phyloP scores from a whole-genome alignment of 2,797 vertebrate species.

The Enoplosus armatus region DNA sequence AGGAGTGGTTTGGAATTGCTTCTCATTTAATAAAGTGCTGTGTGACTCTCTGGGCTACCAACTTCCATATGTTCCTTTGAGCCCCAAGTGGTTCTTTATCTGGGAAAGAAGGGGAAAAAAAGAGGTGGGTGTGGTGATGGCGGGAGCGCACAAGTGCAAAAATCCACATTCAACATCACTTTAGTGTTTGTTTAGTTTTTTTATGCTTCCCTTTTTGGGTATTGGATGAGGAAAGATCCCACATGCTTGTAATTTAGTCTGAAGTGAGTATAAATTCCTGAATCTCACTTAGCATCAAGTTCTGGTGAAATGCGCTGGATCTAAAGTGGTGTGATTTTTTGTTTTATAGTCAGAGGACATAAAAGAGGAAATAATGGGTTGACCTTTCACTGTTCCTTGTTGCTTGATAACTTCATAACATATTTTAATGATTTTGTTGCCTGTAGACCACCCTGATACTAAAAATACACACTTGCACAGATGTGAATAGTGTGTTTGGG shows the following conservation, averaged over 20 bases:
- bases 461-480: slow-evolving; percentile 3
- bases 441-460: slow-evolving; percentile 26
- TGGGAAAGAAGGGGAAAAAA: slow-evolving; percentile 13
- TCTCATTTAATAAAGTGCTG: slow-evolving; percentile 83
- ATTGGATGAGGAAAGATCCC: slow-evolving; percentile 52
- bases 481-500: slow-evolving; percentile 12
- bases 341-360: slow-evolving; percentile 35
- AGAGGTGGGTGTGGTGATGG: slow-evolving; percentile 38
- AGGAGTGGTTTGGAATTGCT: slow-evolving; percentile 80
- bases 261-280: slow-evolving; percentile 65
- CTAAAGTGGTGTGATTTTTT: slow-evolving; percentile 43
- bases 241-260: slow-evolving; percentile 73
- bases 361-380: slow-evolving; percentile 31
- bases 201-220: slow-evolving; percentile 30
- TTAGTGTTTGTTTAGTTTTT: slow-evolving; percentile 37
- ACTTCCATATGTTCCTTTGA: slow-evolving; percentile 79
- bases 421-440: slow-evolving; percentile 40
- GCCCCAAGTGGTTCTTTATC: slow-evolving; percentile 76
- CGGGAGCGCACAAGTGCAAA: slow-evolving; percentile 59
- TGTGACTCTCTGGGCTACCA: slow-evolving; percentile 74
- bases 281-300: slow-evolving; percentile 52
- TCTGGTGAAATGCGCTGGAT: slow-evolving; percentile 31
- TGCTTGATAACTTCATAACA: slow-evolving; percentile 34
- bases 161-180: slow-evolving; percentile 50
- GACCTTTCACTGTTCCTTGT: slow-evolving; percentile 12